These are phyloP conservation scores for Clarias batrachus DNA, from an alignment of 2,113 vertebrate species.

Conservation along the genomic window DNA sequence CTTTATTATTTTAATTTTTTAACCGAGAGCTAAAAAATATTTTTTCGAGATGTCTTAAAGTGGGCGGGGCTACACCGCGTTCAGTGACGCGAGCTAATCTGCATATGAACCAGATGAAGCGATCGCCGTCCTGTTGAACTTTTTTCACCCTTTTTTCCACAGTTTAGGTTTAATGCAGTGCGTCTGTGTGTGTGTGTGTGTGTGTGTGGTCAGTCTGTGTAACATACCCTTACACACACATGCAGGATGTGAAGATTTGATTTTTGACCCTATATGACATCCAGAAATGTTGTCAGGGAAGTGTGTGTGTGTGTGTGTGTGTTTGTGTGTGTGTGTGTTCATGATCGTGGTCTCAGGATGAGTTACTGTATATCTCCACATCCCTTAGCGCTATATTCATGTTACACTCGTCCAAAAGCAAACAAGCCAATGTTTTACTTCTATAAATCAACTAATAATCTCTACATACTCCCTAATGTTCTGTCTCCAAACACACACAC, in stretches of 20 bases:
- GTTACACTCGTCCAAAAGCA: background rate
- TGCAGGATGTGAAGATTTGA: too few relatives aligned
- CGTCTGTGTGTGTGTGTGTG: too few relatives aligned
- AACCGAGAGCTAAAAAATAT: background rate
- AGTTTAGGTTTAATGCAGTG: background rate
- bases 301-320: background rate
- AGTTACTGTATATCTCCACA: background rate
- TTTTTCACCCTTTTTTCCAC: background rate
- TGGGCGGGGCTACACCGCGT: background rate
- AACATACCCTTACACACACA: too few relatives aligned
- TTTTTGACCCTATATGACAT: too few relatives aligned
- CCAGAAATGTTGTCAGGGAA: too few relatives aligned
- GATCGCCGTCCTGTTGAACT: background rate
- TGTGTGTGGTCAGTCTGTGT: too few relatives aligned
- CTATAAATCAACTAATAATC: slow-evolving; percentile 16
- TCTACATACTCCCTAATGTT: background rate
- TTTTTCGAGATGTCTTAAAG: background rate
- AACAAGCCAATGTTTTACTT: background rate
- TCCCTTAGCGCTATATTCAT: background rate
- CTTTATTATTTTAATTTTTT: background rate
- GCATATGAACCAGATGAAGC: background rate
- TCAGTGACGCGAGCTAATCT: background rate
- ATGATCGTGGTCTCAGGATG: background rate
- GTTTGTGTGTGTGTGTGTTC: background rate
- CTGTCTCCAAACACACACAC: background rate